Evolutionary conservation across 2,797 vertebrate genomes (phyloP), one percentile per base, ranked within the genome.

Genomic region (Neoniphon sammara): DNA sequence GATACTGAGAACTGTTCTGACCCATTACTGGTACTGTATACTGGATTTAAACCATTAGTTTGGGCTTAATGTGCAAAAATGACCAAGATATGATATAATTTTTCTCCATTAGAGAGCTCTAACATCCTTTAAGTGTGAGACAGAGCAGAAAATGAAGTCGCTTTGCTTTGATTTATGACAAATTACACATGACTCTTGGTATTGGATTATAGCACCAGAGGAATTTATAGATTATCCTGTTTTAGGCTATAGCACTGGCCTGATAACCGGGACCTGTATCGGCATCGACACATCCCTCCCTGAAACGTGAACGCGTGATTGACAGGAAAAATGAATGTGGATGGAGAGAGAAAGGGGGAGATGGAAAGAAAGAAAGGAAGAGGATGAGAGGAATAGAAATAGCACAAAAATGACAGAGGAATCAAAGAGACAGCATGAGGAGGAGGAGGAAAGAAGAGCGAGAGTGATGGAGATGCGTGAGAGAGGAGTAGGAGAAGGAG

Each of bases 401-500:
- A 71, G 74, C 31, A 27, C 34, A 10, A 9, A 34, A 57, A 67
- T 39, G 54, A 67, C 44, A 70, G 56, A 74, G 36, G 69, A 50
- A 78, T 78, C 54, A 56, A 49, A 49, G 49, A 36, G 59, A 27
- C 50, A 72, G 49, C 5, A 5, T 39, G 66, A 70, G 15, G 54
- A 70, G 15, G 54, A 79, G 60, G 9, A 83, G 57, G 73, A 67
- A 63, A 68, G 34, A 46, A 56, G 55, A 75, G 70, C 61, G 27
- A 42, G 55, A 74, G 73, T 52, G 70, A 77, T 39, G 34, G 62
- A 62, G 67, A 65, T 70, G 20, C 36, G 59, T 53, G 44, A 74
- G 79, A 50, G 65, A 77, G 73, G 65, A 81, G 71, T 47, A 82
- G 80, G 56, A 72, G 69, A 67, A 81, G 69, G 82, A 88, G 73